Percentiles rank a stretch among this genome's conserved stretches.
Conservation (phyloP, 1,140 invertebrate species). For the Pygmarrhopalites habei region DNA sequence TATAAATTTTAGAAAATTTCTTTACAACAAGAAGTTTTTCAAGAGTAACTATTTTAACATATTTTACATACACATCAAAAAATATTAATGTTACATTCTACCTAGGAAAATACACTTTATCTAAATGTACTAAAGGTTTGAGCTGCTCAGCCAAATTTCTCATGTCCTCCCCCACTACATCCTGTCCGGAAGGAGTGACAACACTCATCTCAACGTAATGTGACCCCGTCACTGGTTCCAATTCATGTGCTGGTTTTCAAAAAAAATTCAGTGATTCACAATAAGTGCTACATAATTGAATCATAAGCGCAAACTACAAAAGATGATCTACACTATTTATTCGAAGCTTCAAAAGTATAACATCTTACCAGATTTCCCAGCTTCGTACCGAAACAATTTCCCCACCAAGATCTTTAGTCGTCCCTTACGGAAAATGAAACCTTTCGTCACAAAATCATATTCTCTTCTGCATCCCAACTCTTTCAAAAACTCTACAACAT, state of each 20-base stretch:
- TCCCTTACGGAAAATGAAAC: slow-evolving; percentile 92
- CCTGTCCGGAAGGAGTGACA: slow-evolving; percentile 84
- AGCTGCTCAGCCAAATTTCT: slow-evolving; percentile 90
- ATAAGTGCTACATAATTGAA: too few species aligned
- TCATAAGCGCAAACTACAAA: too few species aligned
- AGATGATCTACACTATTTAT: too few species aligned
- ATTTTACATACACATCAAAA: too few species aligned
- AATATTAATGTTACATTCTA: too few species aligned
- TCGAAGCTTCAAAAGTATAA: too few species aligned
- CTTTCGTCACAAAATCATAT: slow-evolving; percentile 88
- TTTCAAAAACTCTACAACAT: slow-evolving; percentile 82
- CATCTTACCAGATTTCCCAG: slow-evolving; percentile 61
- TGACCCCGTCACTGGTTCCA: slow-evolving; percentile 82
- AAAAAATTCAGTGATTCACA: too few species aligned
- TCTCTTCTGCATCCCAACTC: slow-evolving; percentile 85
- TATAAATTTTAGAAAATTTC: too few species aligned
- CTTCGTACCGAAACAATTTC: slow-evolving; percentile 70
- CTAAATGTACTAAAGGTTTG: slow-evolving; percentile 78
- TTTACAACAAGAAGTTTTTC: background rate
- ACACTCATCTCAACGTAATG: slow-evolving; percentile 91
- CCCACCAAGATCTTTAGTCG: slow-evolving; percentile 94
- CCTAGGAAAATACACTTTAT: slow-evolving; percentile 65
- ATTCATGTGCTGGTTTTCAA: too few species aligned
- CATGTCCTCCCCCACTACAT: slow-evolving; percentile 93
- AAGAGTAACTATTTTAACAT: too few species aligned